These are phyloP conservation scores for Aphaenogaster floridana DNA, from an alignment of 1,140 invertebrate genomes.

Conservation along the genomic window DNA sequence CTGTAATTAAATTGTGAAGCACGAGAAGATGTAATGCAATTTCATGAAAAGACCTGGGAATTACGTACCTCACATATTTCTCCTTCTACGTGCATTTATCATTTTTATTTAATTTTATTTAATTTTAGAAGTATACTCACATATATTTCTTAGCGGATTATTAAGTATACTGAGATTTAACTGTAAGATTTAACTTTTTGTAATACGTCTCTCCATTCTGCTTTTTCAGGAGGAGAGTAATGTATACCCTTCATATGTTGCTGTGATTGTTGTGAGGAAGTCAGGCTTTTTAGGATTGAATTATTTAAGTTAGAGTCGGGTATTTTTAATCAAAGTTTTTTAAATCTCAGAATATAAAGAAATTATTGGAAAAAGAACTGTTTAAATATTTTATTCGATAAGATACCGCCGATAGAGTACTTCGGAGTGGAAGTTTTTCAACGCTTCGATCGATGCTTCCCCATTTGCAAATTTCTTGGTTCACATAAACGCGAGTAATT, in stretches of 20 bases:
- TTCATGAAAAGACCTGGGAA: too few species aligned
- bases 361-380: neutral
- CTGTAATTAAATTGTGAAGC: neutral
- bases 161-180: neutral
- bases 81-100: neutral
- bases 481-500: constrained; percentile 20
- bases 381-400: neutral
- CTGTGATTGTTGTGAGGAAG: neutral
- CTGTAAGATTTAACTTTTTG: constrained; percentile 5
- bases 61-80: neutral
- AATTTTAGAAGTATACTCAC: neutral
- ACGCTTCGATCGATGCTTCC: neutral
- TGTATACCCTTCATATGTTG: too few species aligned
- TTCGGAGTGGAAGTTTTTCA: neutral
- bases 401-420: neutral
- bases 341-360: neutral
- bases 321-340: neutral
- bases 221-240: neutral
- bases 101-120: neutral
- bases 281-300: too few species aligned
- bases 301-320: neutral
- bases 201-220: neutral
- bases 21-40: too few species aligned
- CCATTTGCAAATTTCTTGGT: neutral
- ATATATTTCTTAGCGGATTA: neutral